phyloP scores from a whole-genome alignment of 2,797 vertebrate species.

The Eulemur coronatus region DNA sequence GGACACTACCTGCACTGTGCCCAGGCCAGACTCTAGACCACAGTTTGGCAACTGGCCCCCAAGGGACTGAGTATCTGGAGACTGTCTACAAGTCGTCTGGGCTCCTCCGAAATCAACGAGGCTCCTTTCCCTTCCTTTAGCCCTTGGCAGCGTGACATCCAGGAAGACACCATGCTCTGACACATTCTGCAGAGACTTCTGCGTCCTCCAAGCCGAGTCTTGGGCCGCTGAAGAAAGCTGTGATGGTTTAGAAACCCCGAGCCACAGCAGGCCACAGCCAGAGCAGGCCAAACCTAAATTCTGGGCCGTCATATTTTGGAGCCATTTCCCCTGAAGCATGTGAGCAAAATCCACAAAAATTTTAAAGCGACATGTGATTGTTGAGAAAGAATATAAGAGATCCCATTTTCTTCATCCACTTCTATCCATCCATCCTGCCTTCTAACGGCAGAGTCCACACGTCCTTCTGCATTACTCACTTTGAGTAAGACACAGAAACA shows the following conservation, averaged over 20 bases:
- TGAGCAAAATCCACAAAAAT: neutral
- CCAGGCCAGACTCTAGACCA: conserved; percentile 53
- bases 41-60: conserved; percentile 38
- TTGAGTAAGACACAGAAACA: neutral
- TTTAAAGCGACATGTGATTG: neutral
- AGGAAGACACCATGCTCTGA: neutral
- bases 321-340: neutral
- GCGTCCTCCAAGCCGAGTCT: neutral
- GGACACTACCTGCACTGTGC: neutral
- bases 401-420: neutral
- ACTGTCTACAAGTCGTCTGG: neutral
- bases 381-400: neutral
- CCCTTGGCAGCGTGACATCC: neutral
- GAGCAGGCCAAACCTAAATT: neutral
- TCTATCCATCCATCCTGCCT: neutral
- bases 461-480: neutral
- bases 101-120: neutral
- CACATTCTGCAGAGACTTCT: neutral
- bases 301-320: neutral
- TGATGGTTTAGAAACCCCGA: neutral
- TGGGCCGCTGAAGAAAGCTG: fast-evolving
- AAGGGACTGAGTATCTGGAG: neutral
- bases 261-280: neutral
- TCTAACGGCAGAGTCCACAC: neutral
- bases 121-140: neutral